These are phyloP conservation scores for Pollimyrus isidori DNA, from an alignment of 2,113 vertebrate genomes.

Conservation along the genomic window DNA sequence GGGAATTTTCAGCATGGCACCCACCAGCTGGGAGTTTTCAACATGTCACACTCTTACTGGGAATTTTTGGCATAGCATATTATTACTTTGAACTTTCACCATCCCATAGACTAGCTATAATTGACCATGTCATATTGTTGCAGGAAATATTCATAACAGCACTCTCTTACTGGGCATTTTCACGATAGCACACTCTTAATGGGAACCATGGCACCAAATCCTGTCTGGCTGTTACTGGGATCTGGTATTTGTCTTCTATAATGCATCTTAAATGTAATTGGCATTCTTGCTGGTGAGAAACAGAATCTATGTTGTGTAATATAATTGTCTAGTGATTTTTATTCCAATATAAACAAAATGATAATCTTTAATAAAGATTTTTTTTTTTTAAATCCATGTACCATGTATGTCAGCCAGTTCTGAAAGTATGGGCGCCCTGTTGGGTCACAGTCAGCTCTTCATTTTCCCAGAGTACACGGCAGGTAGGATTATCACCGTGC, in stretches of 20 bases:
- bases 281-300: not conserved
- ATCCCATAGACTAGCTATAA: too few species aligned
- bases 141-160: not conserved
- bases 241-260: not conserved
- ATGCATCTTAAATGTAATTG: not conserved
- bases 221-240: not conserved
- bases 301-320: not conserved
- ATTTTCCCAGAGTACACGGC: not conserved
- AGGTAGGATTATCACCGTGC: not conserved
- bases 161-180: not conserved
- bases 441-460: not conserved
- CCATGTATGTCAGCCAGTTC: not conserved
- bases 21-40: not conserved
- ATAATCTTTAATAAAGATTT: not conserved
- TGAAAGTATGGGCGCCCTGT: not conserved
- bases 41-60: not conserved
- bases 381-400: not conserved
- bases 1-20: not conserved
- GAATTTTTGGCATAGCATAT: not conserved
- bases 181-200: not conserved
- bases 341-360: not conserved
- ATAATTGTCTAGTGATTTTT: not conserved
- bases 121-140: too few species aligned
- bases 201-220: not conserved
- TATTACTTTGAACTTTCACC: not conserved